A percentile compares a stretch with the other conserved stretches of the same genome.
Evolutionary conservation across 92 coral and sea anemone species (phyloP).

Genomic region (Palythoa caribaeorum): DNA sequence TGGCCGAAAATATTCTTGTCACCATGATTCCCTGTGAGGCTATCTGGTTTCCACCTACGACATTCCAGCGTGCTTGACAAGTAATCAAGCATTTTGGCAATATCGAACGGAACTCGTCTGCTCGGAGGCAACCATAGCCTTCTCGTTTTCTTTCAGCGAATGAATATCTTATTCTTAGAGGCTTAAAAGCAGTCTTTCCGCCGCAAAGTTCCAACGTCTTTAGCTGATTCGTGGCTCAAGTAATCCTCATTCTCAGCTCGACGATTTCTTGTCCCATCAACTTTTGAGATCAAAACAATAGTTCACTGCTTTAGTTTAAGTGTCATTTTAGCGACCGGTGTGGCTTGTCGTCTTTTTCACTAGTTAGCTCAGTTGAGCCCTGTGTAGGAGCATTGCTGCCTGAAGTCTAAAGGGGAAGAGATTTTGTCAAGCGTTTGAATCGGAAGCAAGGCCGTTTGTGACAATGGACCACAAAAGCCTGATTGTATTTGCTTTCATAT

Average conservation of each 20-base stretch:
- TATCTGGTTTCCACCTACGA: slow-evolving; percentile 33
- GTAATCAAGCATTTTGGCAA: slow-evolving; percentile 20
- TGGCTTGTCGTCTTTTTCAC: background rate
- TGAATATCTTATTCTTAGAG: background rate
- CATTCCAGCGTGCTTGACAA: slow-evolving; percentile 40
- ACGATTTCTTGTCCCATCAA: background rate
- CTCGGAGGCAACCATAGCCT: background rate
- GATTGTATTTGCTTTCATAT: slow-evolving; percentile 30
- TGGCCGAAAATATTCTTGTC: slow-evolving; percentile 26
- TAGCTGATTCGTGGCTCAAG: background rate
- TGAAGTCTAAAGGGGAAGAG: too few species aligned
- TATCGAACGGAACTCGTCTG: slow-evolving; percentile 2
- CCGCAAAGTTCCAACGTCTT: background rate
- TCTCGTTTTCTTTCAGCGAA: background rate
- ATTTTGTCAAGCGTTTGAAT: background rate
- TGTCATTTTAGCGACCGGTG: background rate
- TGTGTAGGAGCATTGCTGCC: background rate
- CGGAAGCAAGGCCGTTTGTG: background rate
- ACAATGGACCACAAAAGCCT: slow-evolving; percentile 26
- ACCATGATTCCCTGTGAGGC: slow-evolving; percentile 22
- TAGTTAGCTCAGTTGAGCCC: background rate
- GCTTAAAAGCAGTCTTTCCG: background rate
- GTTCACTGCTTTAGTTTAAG: background rate
- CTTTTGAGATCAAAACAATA: background rate
- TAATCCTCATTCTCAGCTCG: background rate